Evolutionary conservation across 1,140 invertebrate genomes (phyloP).

Genomic region (Penaeus chinensis): DNA sequence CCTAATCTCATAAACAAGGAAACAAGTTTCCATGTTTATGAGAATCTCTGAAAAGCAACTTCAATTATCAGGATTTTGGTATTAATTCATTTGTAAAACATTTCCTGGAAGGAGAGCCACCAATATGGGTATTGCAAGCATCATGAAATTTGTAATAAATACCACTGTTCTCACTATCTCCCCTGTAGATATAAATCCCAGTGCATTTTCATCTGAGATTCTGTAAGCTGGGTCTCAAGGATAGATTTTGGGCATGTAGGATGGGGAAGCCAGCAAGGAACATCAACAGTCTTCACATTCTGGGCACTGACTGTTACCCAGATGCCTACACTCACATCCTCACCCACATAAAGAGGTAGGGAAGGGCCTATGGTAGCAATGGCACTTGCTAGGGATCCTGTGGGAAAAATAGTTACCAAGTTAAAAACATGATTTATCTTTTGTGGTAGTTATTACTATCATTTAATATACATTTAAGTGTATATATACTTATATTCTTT

Average conservation of each 20-base stretch:
- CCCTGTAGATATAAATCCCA: too few relatives aligned
- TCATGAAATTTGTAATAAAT: too few relatives aligned
- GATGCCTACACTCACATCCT: conserved; percentile 50
- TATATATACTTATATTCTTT: too few relatives aligned
- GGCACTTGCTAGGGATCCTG: conserved; percentile 35
- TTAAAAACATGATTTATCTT: neutral
- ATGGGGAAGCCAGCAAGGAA: conserved; percentile 51
- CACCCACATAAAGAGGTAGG: conserved; percentile 31
- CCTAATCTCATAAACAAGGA: too few relatives aligned
- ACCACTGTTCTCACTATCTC: too few relatives aligned
- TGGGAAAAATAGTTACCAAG: neutral
- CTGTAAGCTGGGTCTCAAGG: conserved; percentile 35
- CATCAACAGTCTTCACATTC: conserved; percentile 17
- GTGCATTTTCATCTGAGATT: neutral
- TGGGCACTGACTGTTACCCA: conserved; percentile 33
- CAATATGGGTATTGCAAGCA: too few relatives aligned
- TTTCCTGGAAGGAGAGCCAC: too few relatives aligned
- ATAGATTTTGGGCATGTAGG: conserved; percentile 14
- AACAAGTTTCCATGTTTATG: too few relatives aligned
- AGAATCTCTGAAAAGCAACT: too few relatives aligned
- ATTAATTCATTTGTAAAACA: too few relatives aligned
- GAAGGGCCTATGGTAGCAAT: conserved; percentile 4
- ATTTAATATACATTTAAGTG: neutral
- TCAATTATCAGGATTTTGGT: too few relatives aligned
- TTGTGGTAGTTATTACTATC: neutral